phyloP scores from a whole-genome alignment of 1,140 invertebrate genomes.

The Drosophila prosaltans region DNA sequence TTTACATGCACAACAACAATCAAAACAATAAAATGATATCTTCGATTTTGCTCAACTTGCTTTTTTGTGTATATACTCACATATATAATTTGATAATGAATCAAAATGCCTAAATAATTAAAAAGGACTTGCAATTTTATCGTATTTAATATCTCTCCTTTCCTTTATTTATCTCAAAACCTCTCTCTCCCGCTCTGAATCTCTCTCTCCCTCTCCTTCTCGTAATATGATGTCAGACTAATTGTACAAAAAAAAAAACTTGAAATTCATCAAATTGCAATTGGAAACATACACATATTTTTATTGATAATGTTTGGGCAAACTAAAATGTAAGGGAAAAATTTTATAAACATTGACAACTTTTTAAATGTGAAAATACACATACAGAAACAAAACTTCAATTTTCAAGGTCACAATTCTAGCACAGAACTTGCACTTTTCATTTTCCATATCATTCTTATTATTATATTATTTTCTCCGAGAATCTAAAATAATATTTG shows the following conservation, averaged over 20 bases:
- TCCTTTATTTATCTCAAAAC: background rate
- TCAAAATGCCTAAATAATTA: background rate
- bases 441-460: background rate
- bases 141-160: background rate
- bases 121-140: background rate
- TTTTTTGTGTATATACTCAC: constrained; percentile 4
- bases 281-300: background rate
- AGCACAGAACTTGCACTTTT: constrained; percentile 11
- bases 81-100: background rate
- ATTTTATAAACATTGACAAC: background rate
- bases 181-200: constrained; percentile 6
- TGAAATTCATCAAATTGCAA: constrained; percentile 8
- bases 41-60: constrained; percentile 2
- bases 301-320: background rate
- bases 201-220: constrained; percentile 8
- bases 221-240: constrained; percentile 16
- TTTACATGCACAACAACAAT: constrained; percentile 6
- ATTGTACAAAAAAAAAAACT: constrained; percentile 9
- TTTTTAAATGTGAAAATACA: constrained; percentile 9
- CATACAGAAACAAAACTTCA: constrained; percentile 33
- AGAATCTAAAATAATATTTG: too few species aligned
- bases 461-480: too few species aligned
- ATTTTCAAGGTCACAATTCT: constrained; percentile 45
- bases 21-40: constrained; percentile 16
- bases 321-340: background rate